Base-by-base conservation (phyloP, 1,140 invertebrate species). In the Berghia stephanieae region DNA sequence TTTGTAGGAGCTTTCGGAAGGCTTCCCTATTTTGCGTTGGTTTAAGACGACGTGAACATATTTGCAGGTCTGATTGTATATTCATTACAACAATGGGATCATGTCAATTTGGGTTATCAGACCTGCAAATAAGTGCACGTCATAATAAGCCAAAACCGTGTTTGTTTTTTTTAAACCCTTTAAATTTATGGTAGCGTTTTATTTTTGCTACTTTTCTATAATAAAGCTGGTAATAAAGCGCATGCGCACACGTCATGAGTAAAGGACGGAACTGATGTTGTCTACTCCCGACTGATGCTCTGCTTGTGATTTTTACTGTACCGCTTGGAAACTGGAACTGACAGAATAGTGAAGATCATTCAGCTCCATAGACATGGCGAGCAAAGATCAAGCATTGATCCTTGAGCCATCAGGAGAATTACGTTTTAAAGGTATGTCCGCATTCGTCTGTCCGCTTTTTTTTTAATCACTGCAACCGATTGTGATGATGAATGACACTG, bases 331-430 rank as follows among this genome's bases (percentile, higher is more conserved):
- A 36, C 44, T 27, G 24, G 36, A 36, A 42, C 38, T 38, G 67
- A 52, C 31, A 74, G 46, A 52, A 57, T 69, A 69, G n/a, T 66
- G 72, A 31, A 36, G 38, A 44, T 60, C 72, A 24, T 24, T 10
- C 27, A 5, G 49, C 24, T 16, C 18, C 18, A 44, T 42, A 3
- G n/a, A 57, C 38, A 83, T 88, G 86, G 81, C 86, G 27, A 88
- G 86, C 80, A 81, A 80, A 67, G 86, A 90, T 72, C 90, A 91
- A 83, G 86, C 90, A 44, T 81, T 91, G 73, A 78, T 80, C 73
- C 83, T 91, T 81, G 90, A 90, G 34, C 90, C 90, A 74, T 77
- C 85, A 69, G 83, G 78, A 72, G 90, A 90, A 80, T 83, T 91
- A 36, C 84, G 85, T 82, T 91, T 91, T 82, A 87, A 86, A 88